Percentiles rank a stretch among this genome's conserved stretches.
Evolutionary conservation across 1,140 invertebrate species (phyloP).

Genomic region (Caenorhabditis tropicalis): DNA sequence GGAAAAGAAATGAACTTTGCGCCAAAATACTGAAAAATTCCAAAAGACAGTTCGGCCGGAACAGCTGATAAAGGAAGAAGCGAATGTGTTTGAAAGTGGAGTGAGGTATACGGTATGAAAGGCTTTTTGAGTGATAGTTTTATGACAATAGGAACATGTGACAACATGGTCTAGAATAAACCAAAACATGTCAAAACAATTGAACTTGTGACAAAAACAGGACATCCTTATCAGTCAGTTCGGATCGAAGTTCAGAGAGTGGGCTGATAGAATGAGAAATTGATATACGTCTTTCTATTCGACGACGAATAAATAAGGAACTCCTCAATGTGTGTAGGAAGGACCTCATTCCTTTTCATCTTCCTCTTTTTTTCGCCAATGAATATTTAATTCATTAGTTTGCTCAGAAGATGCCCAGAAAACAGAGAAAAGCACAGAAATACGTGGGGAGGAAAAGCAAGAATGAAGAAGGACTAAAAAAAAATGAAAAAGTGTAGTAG

Average conservation of each 20-base stretch:
- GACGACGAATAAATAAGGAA: slow-evolving; percentile 44
- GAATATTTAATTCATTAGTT: slow-evolving; percentile 41
- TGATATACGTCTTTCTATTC: neutral
- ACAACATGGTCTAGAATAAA: neutral
- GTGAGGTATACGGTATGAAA: neutral
- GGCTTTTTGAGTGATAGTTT: neutral
- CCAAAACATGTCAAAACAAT: slow-evolving; percentile 26
- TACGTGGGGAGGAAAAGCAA: neutral
- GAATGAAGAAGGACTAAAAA: neutral
- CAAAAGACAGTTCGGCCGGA: neutral
- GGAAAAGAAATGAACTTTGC: neutral
- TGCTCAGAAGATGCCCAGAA: neutral
- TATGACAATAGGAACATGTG: neutral
- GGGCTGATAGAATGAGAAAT: neutral
- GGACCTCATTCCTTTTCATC: neutral
- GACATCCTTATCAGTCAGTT: neutral
- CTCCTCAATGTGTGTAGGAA: slow-evolving; percentile 27
- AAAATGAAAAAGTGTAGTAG: slow-evolving; percentile 3
- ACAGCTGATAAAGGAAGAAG: neutral
- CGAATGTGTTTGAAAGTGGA: neutral
- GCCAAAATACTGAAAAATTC: neutral
- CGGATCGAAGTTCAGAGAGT: slow-evolving; percentile 13
- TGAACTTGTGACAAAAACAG: slow-evolving; percentile 39
- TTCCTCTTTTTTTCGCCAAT: slow-evolving; percentile 13
- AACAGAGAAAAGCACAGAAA: neutral